Base-by-base conservation (phyloP, 92 coral and sea anemone genomes). In the Palythoa heliodiscus region DNA sequence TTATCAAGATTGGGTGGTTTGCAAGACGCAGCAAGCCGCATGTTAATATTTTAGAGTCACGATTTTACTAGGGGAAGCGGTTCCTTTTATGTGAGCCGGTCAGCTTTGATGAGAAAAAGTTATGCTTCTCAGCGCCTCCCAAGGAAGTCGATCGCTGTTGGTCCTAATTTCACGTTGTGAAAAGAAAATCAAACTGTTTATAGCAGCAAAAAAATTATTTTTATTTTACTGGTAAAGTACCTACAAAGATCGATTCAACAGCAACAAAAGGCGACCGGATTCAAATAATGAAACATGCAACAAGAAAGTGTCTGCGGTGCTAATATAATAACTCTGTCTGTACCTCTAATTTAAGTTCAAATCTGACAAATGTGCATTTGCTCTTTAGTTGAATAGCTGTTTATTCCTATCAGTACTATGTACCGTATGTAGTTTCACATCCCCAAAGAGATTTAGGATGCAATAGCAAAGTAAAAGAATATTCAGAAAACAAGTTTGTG, bases 71-170 rank as follows among this genome's bases (percentile, higher is more conserved):
- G 78, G 79, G 77, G 23, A 83, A 83, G 92, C 98, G 95, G 98
- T 83, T 24, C 88, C 95, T 94, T 94, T 94, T 69, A 94, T 92
- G 91, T 94, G 81, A 73, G 91, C 86, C 91, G 88, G 87, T 63
- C 50, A 71, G 88, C 85, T 89, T 88, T 94, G 98, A 94, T 94
- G 95, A 90, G 95, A 94, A 90, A 90, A 94, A 90, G 91, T 90
- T 72, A 83, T 92, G 98, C 73, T 83, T 66, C 91, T 67, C 88
- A 75, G 73, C 85, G 88, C 52, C 87, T 82, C 78, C 89, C 90
- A 61, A 68, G 69, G 84, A 77, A 63, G 87, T 57, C 79, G 71
- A 70, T 47, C 70, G 61, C 70, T 87, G 88, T 90, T 87, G 92
- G 78, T 90, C 87, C 80, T 76, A 74, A 35, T 87, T 90, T 90